phyloP scores from a whole-genome alignment of 2,888 invertebrate genomes.

The Agonopterix subpropinquella region DNA sequence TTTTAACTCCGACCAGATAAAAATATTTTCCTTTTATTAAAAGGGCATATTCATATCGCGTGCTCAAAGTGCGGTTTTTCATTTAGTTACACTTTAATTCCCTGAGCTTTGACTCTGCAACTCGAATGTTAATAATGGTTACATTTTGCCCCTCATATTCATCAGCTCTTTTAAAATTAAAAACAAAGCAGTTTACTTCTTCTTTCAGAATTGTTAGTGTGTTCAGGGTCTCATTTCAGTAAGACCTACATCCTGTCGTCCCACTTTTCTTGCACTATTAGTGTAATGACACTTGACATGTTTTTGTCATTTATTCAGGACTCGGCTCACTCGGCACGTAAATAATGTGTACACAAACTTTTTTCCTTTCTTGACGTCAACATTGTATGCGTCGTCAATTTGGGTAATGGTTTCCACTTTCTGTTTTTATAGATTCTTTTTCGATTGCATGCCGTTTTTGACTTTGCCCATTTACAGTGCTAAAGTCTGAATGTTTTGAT shows the following conservation, averaged over 20 bases:
- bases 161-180: no score
- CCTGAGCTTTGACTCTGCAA: not conserved
- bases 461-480: no score
- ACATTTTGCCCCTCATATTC: no score
- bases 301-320: slow-evolving; percentile 7
- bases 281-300: slow-evolving; percentile 14
- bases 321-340: not conserved
- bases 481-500: no score
- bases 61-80: slow-evolving; percentile 13
- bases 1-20: slow-evolving; percentile 4
- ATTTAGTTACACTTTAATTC: slow-evolving; percentile 12
- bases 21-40: slow-evolving; percentile 8
- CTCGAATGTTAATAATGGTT: not conserved
- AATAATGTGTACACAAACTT: not conserved
- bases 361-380: no score
- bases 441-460: no score
- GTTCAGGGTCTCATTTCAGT: not conserved
- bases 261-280: slow-evolving; percentile 14
- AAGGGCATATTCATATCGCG: slow-evolving; percentile 24
- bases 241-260: slow-evolving; percentile 4
- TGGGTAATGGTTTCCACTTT: no score
- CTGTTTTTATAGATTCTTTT: no score
- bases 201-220: no score
- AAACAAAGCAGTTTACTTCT: no score
- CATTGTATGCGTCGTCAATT: no score